phyloP scores from a whole-genome alignment of 1,140 invertebrate genomes.

The Gryllus bimaculatus region DNA sequence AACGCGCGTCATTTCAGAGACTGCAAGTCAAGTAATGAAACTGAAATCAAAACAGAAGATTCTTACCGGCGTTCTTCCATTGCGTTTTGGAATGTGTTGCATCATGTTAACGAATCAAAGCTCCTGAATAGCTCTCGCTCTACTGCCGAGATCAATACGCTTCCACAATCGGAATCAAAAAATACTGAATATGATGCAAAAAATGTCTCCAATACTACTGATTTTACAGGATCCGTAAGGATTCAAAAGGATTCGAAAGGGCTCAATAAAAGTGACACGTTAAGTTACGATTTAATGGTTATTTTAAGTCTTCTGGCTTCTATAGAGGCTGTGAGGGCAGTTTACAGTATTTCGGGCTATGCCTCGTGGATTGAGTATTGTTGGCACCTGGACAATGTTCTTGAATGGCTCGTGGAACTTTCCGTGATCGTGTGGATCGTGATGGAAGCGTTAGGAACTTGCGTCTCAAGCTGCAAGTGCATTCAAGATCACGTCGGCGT shows the following conservation, averaged over 20 bases:
- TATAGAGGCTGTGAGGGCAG: constrained; percentile 63
- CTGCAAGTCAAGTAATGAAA: neutral
- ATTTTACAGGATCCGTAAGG: constrained; percentile 60
- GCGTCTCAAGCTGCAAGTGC: constrained; percentile 32
- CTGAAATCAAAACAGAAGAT: constrained; percentile 43
- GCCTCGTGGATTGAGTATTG: constrained; percentile 65
- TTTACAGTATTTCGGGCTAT: constrained; percentile 65
- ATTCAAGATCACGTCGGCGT: constrained; percentile 73
- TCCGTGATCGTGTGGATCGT: constrained; percentile 68
- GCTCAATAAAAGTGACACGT: constrained; percentile 41
- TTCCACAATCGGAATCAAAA: neutral
- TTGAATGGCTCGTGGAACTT: constrained; percentile 73
- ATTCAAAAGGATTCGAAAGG: constrained; percentile 61
- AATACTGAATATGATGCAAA: constrained; percentile 44
- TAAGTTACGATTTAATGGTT: too few relatives aligned
- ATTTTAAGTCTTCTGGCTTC: constrained; percentile 42
- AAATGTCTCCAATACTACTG: constrained; percentile 54
- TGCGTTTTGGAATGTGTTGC: constrained; percentile 52
- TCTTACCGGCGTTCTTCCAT: constrained; percentile 55
- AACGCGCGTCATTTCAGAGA: constrained; percentile 43
- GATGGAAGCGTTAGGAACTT: constrained; percentile 47
- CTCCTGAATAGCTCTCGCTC: neutral
- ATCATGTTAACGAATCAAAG: too few relatives aligned
- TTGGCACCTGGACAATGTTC: constrained; percentile 69
- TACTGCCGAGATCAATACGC: neutral